A percentile compares a stretch with the other conserved stretches of the same genome.
These are phyloP conservation scores for Oreochromis tanganicae DNA, from an alignment of 2,113 vertebrate species.

Conservation along the genomic window DNA sequence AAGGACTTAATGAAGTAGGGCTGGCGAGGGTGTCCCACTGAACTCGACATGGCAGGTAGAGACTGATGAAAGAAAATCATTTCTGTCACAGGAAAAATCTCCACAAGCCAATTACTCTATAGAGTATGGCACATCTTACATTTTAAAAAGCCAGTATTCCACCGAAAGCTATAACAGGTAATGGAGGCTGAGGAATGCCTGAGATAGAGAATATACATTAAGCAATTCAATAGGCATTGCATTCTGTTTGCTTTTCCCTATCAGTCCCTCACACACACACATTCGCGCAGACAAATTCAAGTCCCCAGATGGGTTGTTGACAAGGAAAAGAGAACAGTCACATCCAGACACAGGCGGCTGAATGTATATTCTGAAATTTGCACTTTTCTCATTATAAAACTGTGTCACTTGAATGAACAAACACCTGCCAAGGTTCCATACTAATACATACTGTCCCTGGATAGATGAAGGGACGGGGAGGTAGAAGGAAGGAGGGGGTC, in stretches of 20 bases:
- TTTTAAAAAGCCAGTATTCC: constrained; percentile 24
- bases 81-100: constrained; percentile 50
- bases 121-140: constrained; percentile 32
- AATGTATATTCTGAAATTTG: constrained; percentile 65
- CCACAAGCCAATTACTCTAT: constrained; percentile 53
- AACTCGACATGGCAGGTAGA: constrained; percentile 51
- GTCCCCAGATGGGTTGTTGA: constrained; percentile 62
- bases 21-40: constrained; percentile 49
- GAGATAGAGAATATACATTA: constrained; percentile 49
- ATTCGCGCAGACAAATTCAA: constrained; percentile 3
- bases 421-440: constrained; percentile 59
- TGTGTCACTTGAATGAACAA: constrained; percentile 66
- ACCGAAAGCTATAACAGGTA: constrained; percentile 13
- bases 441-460: constrained; percentile 41
- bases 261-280: not conserved
- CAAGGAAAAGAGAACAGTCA: constrained; percentile 47
- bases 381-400: constrained; percentile 71
- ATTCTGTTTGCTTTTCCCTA: constrained; percentile 6
- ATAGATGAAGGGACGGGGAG: constrained; percentile 21
- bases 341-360: constrained; percentile 41
- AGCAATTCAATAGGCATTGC: constrained; percentile 45
- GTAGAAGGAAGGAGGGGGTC: not conserved
- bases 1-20: constrained; percentile 53
- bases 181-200: constrained; percentile 31
- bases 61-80: constrained; percentile 61